Base-by-base conservation (phyloP, 2,888 invertebrate species). In the Dorcus parallelipipedus region DNA sequence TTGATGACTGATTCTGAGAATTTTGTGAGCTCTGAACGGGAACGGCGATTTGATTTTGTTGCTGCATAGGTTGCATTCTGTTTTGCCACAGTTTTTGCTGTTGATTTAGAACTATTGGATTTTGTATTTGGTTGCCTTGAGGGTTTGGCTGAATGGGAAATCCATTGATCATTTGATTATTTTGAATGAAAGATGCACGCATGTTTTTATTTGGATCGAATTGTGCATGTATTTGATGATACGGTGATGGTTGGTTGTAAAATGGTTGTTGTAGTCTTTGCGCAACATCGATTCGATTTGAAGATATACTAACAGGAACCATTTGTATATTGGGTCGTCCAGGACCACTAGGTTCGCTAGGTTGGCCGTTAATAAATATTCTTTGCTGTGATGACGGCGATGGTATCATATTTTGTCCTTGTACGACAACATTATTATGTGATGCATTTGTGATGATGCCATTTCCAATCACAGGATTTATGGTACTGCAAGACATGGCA, bases 121-220 rank as follows among this genome's bases (percentile, higher is more conserved):
- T 64, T 82, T 82, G 69, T 47, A 82, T 71, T 81, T 83, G 82
- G 80, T 82, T 50, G 80, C 82, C 73, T 81, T 82, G 14, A 7
- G 64, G 67, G 56, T 63, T 65, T 39, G 65, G 62, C 51, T 69
- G 60, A 40, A 64, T 60, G 40, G 73, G 72, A n/a, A 72, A 71
- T 55, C 53, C 58, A 38, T 74, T 66, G 60, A 71, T 70, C 10
- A 73, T 71, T 47, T 75, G 71, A 58, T 67, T 68, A 33, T 60
- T 62, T 40, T 68, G 64, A 38, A 64, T 60, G 51, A 70, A 67
- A 8, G 74, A 70, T 53, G 66, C 70, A 52, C 68, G 67, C 20
- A 71, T 64, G 60, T 66, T 71, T 65, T 78, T 79, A 40, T 67
- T 68, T 9, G 73, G 70, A 60, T 80, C 80, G 54, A 76, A 79